A percentile compares a stretch with the other conserved stretches of the same genome.
Conservation (phyloP, 2,888 invertebrate genomes). For the Trilocha varians region DNA sequence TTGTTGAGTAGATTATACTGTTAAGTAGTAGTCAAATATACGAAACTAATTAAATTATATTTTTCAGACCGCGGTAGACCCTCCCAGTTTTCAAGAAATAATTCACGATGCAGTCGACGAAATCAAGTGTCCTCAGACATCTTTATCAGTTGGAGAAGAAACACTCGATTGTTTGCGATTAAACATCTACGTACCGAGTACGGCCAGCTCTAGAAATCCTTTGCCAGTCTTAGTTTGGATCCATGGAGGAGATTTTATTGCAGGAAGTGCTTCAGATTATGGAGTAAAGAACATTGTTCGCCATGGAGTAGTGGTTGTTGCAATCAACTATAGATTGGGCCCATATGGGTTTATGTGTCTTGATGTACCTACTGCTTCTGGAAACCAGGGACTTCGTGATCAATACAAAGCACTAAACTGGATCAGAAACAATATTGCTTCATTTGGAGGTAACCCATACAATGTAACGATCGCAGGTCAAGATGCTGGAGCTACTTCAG, state of each 20-base stretch:
- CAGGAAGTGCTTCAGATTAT: constrained; percentile 40
- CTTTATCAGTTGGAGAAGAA: constrained; percentile 12
- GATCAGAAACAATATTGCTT: constrained; percentile 49
- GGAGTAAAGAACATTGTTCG: constrained; percentile 41
- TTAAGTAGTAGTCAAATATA: too few species aligned
- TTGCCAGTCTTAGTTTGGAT: constrained; percentile 60
- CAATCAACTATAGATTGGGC: constrained; percentile 58
- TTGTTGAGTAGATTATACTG: too few species aligned
- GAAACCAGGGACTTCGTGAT: constrained; percentile 62
- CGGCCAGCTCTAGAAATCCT: constrained; percentile 42
- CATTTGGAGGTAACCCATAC: constrained; percentile 61
- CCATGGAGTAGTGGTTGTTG: constrained; percentile 50
- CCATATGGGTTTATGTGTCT: constrained; percentile 63
- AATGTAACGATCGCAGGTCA: constrained; percentile 57
- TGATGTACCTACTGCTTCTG: constrained; percentile 44
- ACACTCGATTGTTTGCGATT: constrained; percentile 76
- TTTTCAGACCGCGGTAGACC: constrained; percentile 41
- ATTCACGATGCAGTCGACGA: constrained; percentile 48
- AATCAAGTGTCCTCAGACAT: constrained; percentile 46
- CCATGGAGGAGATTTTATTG: constrained; percentile 48
- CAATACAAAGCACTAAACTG: constrained; percentile 52
- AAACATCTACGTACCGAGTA: constrained; percentile 69
- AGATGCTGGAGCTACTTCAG: constrained; percentile 52
- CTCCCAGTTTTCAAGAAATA: constrained; percentile 36
- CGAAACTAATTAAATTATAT: too few species aligned